Percentiles rank a stretch among this genome's conserved stretches.
Conservation (phyloP, 2,888 invertebrate species). For the Drosophila emarginata region DNA sequence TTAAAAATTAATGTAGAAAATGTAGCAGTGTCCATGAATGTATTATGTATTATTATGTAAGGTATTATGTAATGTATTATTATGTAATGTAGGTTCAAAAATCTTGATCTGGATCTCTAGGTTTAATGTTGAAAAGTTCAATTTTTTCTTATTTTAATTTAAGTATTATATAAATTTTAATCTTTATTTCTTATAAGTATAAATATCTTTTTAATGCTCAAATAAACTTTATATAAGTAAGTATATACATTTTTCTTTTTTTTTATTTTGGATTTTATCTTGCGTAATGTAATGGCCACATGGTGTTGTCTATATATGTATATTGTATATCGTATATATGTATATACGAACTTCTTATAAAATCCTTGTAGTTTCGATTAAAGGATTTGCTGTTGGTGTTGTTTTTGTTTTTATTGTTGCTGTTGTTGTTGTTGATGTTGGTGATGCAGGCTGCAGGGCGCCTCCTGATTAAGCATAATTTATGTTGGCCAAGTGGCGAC, state of each 20-base stretch:
- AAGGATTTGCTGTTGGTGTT: slow-evolving; percentile 38
- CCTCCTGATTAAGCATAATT: slow-evolving; percentile 65
- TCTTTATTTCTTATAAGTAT: no score
- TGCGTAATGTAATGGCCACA: not conserved
- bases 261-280: not conserved
- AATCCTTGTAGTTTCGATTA: slow-evolving; percentile 48
- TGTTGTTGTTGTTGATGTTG: slow-evolving; percentile 3
- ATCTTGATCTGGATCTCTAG: no score
- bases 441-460: slow-evolving; percentile 22
- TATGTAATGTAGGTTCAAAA: no score
- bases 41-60: no score
- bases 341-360: slow-evolving; percentile 19
- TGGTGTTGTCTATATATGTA: not conserved
- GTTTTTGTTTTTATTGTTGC: not conserved
- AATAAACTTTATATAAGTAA: no score
- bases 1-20: no score
- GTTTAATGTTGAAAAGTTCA: no score
- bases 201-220: no score
- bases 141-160: no score
- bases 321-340: not conserved
- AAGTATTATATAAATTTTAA: no score
- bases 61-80: no score
- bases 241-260: not conserved
- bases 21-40: no score
- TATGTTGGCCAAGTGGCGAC: slow-evolving; percentile 69